These are phyloP conservation scores for Catamblyrhynchus diadema DNA, from an alignment of 2,797 vertebrate species.

Conservation along the genomic window DNA sequence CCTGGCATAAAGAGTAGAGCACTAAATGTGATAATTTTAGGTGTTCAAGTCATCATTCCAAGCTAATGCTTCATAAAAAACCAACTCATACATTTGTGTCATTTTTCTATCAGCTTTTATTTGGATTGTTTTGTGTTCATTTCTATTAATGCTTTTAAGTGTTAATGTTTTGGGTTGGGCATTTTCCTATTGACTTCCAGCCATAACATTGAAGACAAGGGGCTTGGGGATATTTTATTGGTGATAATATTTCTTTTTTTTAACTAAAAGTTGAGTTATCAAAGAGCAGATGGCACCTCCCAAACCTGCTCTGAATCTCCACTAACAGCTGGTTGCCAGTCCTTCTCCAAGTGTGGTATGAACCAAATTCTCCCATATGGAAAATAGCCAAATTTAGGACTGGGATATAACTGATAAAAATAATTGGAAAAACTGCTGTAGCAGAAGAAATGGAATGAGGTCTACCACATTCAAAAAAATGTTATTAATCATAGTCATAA, in stretches of 20 bases:
- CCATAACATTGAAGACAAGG: not conserved
- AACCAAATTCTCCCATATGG: not conserved
- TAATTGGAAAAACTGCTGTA: not conserved
- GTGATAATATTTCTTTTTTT: not conserved
- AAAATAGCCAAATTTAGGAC: not conserved
- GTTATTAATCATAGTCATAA: slow-evolving; percentile 3
- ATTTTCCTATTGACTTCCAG: not conserved
- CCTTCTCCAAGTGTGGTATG: not conserved
- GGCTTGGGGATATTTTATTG: not conserved
- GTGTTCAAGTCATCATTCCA: not conserved
- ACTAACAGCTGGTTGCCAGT: not conserved
- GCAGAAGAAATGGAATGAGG: not conserved
- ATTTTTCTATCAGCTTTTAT: not conserved
- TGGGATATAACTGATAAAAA: not conserved
- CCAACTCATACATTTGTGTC: not conserved
- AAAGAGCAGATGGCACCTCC: not conserved
- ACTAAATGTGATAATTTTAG: not conserved
- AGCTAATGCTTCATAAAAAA: not conserved
- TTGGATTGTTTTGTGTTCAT: not conserved
- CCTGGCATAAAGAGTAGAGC: not conserved
- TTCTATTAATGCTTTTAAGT: not conserved
- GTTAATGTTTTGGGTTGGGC: not conserved
- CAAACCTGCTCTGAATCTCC: not conserved
- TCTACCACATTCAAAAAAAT: not conserved
- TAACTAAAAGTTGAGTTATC: not conserved